A percentile compares a stretch with the other conserved stretches of the same genome.
Conservation (phyloP, 2,888 invertebrate species). For the Alviniconcha strummeri region DNA sequence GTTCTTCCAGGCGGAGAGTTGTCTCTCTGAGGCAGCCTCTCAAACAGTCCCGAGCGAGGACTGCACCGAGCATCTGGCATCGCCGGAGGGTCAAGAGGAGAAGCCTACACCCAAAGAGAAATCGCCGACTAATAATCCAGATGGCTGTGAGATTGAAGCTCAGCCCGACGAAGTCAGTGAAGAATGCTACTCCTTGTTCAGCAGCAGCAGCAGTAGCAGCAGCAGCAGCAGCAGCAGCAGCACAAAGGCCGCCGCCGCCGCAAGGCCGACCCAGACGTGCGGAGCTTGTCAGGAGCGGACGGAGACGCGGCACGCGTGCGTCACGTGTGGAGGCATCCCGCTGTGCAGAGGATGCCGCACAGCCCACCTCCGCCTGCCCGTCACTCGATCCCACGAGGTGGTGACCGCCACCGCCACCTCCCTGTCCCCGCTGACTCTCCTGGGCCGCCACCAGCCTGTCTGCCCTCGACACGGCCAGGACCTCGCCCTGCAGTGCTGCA, state of each 20-base stretch:
- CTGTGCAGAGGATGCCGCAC: slow-evolving; percentile 19
- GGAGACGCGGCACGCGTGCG: slow-evolving; percentile 8
- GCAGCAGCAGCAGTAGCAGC: not conserved
- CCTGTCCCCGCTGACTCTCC: slow-evolving; percentile 10
- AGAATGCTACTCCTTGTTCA: not conserved
- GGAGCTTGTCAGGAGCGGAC: slow-evolving; percentile 17
- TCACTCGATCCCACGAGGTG: slow-evolving; percentile 29
- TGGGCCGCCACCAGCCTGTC: slow-evolving; percentile 11
- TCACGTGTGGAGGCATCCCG: slow-evolving; percentile 28
- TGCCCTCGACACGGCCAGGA: slow-evolving; percentile 20
- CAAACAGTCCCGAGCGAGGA: not conserved
- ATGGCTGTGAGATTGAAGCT: not conserved
- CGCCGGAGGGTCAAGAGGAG: not conserved
- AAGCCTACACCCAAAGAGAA: not conserved
- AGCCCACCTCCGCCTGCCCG: slow-evolving; percentile 24
- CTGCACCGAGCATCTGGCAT: not conserved
- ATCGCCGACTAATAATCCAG: not conserved
- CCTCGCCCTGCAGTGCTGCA: slow-evolving; percentile 19
- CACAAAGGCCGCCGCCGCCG: too few species aligned
- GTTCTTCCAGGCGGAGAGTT: not conserved
- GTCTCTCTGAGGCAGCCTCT: not conserved
- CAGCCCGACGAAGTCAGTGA: too few species aligned
- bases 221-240: too few species aligned
- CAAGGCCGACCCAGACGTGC: not conserved
- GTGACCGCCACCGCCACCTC: not conserved